These are phyloP conservation scores for Pangasius sanitwongsei DNA, from an alignment of 2,797 vertebrate genomes.

Conservation along the genomic window DNA sequence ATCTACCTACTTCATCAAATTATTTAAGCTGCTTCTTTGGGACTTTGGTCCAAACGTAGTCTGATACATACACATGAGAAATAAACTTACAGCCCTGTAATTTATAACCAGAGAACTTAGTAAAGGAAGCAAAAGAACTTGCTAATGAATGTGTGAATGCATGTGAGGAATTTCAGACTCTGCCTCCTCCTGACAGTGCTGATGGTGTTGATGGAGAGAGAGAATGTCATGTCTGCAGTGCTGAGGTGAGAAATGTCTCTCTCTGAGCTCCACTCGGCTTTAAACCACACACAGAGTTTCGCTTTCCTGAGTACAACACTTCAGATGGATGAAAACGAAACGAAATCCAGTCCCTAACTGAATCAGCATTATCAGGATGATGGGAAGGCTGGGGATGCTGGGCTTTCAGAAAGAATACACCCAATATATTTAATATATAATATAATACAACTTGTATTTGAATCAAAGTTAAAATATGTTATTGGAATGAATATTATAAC, in stretches of 20 bases:
- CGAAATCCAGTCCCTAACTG: not conserved
- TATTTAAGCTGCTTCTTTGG: no score
- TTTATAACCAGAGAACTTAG: not conserved
- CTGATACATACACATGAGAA: not conserved
- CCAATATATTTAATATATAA: not conserved
- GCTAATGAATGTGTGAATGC: not conserved
- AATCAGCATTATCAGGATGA: not conserved
- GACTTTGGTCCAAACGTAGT: no score
- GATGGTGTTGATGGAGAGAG: conserved; percentile 7
- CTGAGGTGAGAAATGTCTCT: not conserved
- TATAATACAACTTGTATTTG: not conserved
- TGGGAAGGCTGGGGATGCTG: not conserved
- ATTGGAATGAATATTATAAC: no score
- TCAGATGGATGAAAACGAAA: not conserved
- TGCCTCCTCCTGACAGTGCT: not conserved
- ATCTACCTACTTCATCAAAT: not conserved
- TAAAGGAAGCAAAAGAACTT: not conserved
- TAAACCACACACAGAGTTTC: not conserved
- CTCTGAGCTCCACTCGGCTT: not conserved
- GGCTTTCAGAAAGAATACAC: not conserved
- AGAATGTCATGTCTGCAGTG: not conserved
- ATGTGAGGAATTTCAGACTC: not conserved
- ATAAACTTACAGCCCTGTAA: not conserved
- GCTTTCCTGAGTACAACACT: not conserved
- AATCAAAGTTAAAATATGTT: no score